These are phyloP conservation scores for Tigriopus japonicus DNA, from an alignment of 1,140 invertebrate genomes.

Conservation along the genomic window DNA sequence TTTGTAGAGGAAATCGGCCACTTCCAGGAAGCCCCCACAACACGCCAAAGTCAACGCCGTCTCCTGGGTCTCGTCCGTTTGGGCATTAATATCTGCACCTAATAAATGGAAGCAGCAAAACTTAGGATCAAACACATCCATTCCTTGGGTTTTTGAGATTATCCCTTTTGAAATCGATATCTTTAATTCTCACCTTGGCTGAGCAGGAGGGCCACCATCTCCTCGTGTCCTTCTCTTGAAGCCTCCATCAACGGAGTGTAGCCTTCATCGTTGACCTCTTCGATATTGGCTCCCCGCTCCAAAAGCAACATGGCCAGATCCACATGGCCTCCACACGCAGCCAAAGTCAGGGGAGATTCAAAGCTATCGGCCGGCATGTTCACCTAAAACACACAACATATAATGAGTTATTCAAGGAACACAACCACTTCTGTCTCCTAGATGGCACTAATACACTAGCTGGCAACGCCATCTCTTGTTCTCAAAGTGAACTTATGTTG, in stretches of 20 bases:
- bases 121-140: not conserved
- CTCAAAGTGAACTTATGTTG: too few relatives aligned
- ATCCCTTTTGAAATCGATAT: not conserved
- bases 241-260: slow-evolving; percentile 76
- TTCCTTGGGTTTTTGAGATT: not conserved
- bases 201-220: slow-evolving; percentile 86
- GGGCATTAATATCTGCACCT: slow-evolving; percentile 90
- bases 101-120: not conserved
- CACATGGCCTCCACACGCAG: slow-evolving; percentile 94
- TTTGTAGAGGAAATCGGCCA: slow-evolving; percentile 89
- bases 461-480: not conserved
- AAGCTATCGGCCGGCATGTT: slow-evolving; percentile 99
- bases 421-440: too few relatives aligned
- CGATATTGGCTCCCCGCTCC: slow-evolving; percentile 91
- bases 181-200: slow-evolving; percentile 45
- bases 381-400: slow-evolving; percentile 33
- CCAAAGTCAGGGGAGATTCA: slow-evolving; percentile 91
- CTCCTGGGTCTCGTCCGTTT: slow-evolving; percentile 95
- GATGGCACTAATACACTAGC: not conserved
- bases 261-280: slow-evolving; percentile 98
- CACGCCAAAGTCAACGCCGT: slow-evolving; percentile 90
- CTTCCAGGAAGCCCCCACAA: slow-evolving; percentile 89
- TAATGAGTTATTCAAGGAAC: too few relatives aligned
- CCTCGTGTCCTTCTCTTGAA: slow-evolving; percentile 82
- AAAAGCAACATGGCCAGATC: slow-evolving; percentile 85